phyloP scores from a whole-genome alignment of 37 sponge, comb jelly and placozoan genomes.

The Petrosia ficiformis region DNA sequence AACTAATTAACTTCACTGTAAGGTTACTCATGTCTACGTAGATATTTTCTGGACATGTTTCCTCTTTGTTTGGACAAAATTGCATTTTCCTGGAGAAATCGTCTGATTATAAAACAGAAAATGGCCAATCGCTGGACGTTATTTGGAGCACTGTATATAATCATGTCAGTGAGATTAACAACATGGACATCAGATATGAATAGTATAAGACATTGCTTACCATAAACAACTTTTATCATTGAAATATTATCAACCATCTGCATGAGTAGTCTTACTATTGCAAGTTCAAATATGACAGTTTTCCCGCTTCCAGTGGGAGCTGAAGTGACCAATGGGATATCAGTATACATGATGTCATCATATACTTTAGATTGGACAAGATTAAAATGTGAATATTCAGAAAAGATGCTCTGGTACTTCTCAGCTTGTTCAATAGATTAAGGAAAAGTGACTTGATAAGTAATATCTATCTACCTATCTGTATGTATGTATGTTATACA shows the following conservation, averaged over 20 bases:
- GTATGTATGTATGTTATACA: too few relatives aligned
- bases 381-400: constrained; percentile 85
- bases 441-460: neutral
- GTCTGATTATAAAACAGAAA: too few relatives aligned
- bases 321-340: constrained; percentile 74
- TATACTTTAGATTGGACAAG: constrained; percentile 93
- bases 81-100: too few relatives aligned
- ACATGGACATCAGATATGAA: too few relatives aligned
- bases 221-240: constrained; percentile 77
- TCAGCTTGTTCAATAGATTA: constrained; percentile 48
- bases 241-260: constrained; percentile 36
- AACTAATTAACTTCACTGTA: too few relatives aligned
- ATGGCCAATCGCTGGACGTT: too few relatives aligned
- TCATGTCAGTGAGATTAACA: too few relatives aligned
- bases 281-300: constrained; percentile 95
- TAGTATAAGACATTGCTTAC: constrained; percentile 16
- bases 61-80: too few relatives aligned
- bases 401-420: constrained; percentile 71
- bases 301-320: constrained; percentile 99
- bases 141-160: too few relatives aligned
- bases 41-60: too few relatives aligned
- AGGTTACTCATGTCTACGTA: too few relatives aligned
- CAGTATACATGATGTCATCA: constrained; percentile 93
- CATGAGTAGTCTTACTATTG: constrained; percentile 85
- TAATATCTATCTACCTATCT: neutral